These are phyloP conservation scores for Sycon ciliatum DNA, from an alignment of 37 sponge, comb jelly and placozoan species.

Conservation along the genomic window DNA sequence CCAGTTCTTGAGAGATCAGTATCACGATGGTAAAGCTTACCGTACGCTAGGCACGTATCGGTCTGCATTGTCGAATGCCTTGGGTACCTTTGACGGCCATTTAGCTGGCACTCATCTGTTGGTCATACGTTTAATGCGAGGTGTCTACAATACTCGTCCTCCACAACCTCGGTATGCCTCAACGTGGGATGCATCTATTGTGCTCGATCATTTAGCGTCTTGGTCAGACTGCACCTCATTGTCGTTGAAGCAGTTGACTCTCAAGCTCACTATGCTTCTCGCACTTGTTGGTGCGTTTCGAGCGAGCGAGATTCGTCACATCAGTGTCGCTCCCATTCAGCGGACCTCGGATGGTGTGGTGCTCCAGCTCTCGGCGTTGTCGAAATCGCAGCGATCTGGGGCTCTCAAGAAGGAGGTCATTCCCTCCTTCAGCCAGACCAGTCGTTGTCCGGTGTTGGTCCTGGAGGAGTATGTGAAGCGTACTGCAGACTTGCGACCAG, in stretches of 20 bases:
- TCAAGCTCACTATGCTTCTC: neutral
- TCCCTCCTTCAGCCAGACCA: too few species aligned
- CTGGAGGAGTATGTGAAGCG: too few species aligned
- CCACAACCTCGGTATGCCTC: neutral
- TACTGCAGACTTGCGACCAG: too few species aligned
- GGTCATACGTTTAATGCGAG: neutral
- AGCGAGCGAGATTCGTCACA: too few species aligned
- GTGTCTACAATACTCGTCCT: constrained; percentile 9
- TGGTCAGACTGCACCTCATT: neutral
- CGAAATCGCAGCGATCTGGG: too few species aligned
- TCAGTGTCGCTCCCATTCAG: too few species aligned
- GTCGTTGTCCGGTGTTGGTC: too few species aligned
- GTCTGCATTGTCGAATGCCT: neutral
- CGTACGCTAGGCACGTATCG: constrained; percentile 10
- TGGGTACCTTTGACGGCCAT: neutral
- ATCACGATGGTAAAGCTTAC: neutral
- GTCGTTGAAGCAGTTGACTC: neutral
- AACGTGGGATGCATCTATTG: neutral
- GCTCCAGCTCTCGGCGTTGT: too few species aligned
- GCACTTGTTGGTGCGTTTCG: neutral
- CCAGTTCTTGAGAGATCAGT: neutral
- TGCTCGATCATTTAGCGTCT: neutral
- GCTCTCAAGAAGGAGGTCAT: too few species aligned
- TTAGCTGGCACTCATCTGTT: neutral
- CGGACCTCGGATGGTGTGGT: too few species aligned